Conservation (phyloP, 35 echinoderm and acorn worm species). For the Anneissia japonica region DNA sequence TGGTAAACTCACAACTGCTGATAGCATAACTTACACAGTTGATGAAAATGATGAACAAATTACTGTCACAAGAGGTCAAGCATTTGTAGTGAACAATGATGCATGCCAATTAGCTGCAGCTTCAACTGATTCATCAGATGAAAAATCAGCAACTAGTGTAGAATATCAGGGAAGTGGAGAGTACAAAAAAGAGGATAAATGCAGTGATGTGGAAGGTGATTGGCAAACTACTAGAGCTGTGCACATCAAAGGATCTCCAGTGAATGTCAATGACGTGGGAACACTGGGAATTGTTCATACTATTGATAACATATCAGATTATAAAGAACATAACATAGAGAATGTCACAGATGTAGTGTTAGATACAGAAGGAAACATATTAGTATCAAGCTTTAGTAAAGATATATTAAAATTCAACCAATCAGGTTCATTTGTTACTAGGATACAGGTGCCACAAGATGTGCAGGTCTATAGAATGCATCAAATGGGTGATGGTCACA, state of each 20-base stretch:
- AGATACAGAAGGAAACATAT: too few species aligned
- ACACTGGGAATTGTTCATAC: neutral
- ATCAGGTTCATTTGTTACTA: neutral
- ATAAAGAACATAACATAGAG: too few species aligned
- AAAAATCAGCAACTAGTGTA: neutral
- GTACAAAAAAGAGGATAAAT: neutral
- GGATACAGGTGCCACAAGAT: too few species aligned
- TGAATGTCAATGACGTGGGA: neutral
- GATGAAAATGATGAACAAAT: neutral
- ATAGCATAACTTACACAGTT: neutral
- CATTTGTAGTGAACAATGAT: neutral
- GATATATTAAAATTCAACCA: too few species aligned
- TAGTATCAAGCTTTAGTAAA: too few species aligned
- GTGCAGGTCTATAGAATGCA: too few species aligned
- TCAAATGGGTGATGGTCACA: too few species aligned
- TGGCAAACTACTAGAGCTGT: neutral
- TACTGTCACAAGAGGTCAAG: neutral
- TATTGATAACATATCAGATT: too few species aligned
- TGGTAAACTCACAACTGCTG: neutral
- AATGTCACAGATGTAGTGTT: too few species aligned
- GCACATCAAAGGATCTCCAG: neutral
- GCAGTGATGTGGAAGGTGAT: neutral
- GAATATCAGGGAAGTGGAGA: neutral
- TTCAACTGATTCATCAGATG: neutral
- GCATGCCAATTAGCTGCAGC: neutral